phyloP scores from a whole-genome alignment of 2,888 invertebrate genomes.

The Ceratothoa steindachneri region DNA sequence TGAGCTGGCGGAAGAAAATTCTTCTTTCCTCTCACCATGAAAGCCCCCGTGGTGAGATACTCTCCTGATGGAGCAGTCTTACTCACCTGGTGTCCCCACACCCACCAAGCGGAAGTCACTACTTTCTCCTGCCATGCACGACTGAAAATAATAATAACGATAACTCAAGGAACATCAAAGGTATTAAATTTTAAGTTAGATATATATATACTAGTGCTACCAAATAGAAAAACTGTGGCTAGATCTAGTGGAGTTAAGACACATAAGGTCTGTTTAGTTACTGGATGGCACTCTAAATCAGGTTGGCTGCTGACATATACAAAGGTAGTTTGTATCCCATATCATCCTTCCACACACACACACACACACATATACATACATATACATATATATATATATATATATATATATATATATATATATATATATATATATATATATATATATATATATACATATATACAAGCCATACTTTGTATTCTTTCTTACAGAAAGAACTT shows the following conservation, averaged over 20 bases:
- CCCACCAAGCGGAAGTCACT: slow-evolving; percentile 95
- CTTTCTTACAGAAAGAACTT: too few species aligned
- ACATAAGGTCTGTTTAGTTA: too few species aligned
- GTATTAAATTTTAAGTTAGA: not conserved
- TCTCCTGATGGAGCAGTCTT: slow-evolving; percentile 98
- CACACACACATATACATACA: too few species aligned
- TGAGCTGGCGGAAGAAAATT: slow-evolving; percentile 91
- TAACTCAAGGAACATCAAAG: not conserved
- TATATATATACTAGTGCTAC: not conserved
- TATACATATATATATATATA: too few species aligned
- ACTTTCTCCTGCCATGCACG: slow-evolving; percentile 98
- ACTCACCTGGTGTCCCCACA: slow-evolving; percentile 86
- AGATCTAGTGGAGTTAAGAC: not conserved
- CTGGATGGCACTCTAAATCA: too few species aligned
- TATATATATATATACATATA: too few species aligned
- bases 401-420: too few species aligned
- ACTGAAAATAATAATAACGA: slow-evolving; percentile 58
- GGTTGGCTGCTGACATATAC: too few species aligned
- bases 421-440: too few species aligned
- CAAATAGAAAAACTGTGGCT: not conserved
- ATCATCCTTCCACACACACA: too few species aligned
- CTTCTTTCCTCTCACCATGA: slow-evolving; percentile 96
- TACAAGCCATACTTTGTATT: too few species aligned
- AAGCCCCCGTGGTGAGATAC: slow-evolving; percentile 91
- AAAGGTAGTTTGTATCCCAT: too few species aligned